These are phyloP conservation scores for Calosoma granatense DNA, from an alignment of 1,140 invertebrate species.

Conservation along the genomic window DNA sequence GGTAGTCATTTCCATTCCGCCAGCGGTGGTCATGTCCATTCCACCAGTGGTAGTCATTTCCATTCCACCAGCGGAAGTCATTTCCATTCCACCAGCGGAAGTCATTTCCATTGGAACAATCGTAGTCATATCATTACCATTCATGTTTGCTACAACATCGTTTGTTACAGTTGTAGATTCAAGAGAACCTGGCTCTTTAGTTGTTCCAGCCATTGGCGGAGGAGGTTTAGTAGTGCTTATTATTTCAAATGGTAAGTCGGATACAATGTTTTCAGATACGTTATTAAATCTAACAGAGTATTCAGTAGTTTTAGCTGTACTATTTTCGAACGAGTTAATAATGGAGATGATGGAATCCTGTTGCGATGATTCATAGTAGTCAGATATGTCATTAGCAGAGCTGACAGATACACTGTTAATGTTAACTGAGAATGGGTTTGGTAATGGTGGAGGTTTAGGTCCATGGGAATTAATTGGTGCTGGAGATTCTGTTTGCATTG, in stretches of 20 bases:
- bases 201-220: constrained; percentile 2
- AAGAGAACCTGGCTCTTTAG: constrained; percentile 1
- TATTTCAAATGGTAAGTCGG: constrained; percentile 27
- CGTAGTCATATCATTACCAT: too few relatives aligned
- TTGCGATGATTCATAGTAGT: constrained; percentile 13
- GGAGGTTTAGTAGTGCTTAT: constrained; percentile 35
- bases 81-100: constrained; percentile 23
- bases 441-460: not conserved
- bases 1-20: constrained; percentile 25
- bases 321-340: too few relatives aligned
- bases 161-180: not conserved
- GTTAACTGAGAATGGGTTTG: not conserved
- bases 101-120: not conserved
- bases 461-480: not conserved
- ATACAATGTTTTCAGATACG: constrained; percentile 16
- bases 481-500: not conserved
- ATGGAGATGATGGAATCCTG: too few relatives aligned
- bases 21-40: constrained; percentile 10
- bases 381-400: constrained; percentile 5
- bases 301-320: too few relatives aligned
- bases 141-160: not conserved
- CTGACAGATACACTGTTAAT: not conserved
- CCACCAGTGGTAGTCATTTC: constrained; percentile 12
- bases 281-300: too few relatives aligned
- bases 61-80: too few relatives aligned